Base-by-base conservation (phyloP, 2,797 vertebrate species). In the Smutsia temminckii region DNA sequence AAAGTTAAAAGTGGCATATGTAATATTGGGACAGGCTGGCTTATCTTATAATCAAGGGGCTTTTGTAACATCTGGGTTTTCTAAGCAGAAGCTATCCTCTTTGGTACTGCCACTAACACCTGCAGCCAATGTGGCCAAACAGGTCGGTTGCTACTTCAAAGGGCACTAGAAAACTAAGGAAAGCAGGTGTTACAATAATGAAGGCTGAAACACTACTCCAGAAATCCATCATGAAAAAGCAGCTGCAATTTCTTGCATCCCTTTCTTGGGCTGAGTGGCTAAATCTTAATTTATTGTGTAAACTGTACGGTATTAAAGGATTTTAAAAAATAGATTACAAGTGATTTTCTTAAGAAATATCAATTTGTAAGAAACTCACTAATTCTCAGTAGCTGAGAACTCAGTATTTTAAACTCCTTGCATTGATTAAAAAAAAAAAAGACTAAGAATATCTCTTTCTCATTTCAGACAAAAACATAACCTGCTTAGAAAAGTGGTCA, bases 71-170 rank as follows among this genome's bases (percentile, higher is more conserved):
- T 6, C 3, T 46, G 75, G 20, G 8, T 84, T 86, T 88, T 89
- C 12, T 32, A 53, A 86, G 77, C 89, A 68, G 71, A 75, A 46
- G 21, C 71, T 9, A 8, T 93, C 59, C 1, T 72, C 85, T 90
- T 61, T 34, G 59, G n/a, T 1, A 29, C 27, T 61, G 11, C 93
- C 92, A 53, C 23, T 87, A 79, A 55, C 97, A 97, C 97, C 97
- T 97, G 97, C 79, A 71, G 57, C 63, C 53, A 40, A 34, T 59
- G 51, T 18, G 72, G 87, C 71, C 68, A 51, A 69, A 27, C 46
- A n/a, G 86, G 29, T 32, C 85, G 63, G 49, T 64, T 95, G 88
- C 94, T 85, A 79, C 93, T 96, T 97, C 93, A 97, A 97, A 97
- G 68, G 34, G 72, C 57, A 94, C n/a, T 80, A 77, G 46, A 77